Evolutionary conservation across 2,888 invertebrate species (phyloP).

Genomic region (Drosophila seclusa): DNA sequence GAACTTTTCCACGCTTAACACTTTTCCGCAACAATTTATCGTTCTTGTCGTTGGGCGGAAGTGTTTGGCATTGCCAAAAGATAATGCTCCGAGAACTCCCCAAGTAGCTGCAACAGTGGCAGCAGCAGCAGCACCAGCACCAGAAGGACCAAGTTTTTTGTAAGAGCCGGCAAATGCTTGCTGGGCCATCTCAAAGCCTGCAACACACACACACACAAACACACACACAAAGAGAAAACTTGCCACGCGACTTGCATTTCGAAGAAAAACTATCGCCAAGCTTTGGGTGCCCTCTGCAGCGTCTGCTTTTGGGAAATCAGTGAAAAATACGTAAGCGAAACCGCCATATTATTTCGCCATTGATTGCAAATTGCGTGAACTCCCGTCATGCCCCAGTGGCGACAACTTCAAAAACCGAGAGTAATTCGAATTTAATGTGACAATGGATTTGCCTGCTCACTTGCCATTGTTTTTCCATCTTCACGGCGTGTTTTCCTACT

Average conservation of each 20-base stretch:
- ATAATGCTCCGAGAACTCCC: slow-evolving; percentile 51
- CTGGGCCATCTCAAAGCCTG: slow-evolving; percentile 47
- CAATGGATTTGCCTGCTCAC: slow-evolving; percentile 40
- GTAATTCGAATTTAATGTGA: slow-evolving; percentile 53
- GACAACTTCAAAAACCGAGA: slow-evolving; percentile 39
- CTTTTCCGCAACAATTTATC: slow-evolving; percentile 78
- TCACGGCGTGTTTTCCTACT: not conserved
- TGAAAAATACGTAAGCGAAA: slow-evolving; percentile 71
- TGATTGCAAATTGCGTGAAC: slow-evolving; percentile 73
- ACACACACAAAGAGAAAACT: slow-evolving; percentile 16
- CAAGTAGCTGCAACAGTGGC: slow-evolving; percentile 32
- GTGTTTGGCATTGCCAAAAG: slow-evolving; percentile 75
- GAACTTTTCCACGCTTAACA: slow-evolving; percentile 76
- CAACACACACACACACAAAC: slow-evolving; percentile 7
- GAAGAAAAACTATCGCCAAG: slow-evolving; percentile 59
- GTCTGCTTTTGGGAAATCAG: slow-evolving; percentile 62
- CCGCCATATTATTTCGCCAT: slow-evolving; percentile 76
- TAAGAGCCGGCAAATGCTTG: slow-evolving; percentile 61
- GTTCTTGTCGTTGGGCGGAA: slow-evolving; percentile 70
- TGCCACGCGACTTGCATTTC: slow-evolving; percentile 67
- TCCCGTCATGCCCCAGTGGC: slow-evolving; percentile 42
- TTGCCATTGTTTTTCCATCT: slow-evolving; percentile 9
- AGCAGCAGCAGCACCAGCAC: slow-evolving; percentile 20
- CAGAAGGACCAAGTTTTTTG: slow-evolving; percentile 67
- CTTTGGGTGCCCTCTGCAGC: slow-evolving; percentile 40